Evolutionary conservation across 2,113 vertebrate species (phyloP).

Genomic region (Microtus richardsoni): DNA sequence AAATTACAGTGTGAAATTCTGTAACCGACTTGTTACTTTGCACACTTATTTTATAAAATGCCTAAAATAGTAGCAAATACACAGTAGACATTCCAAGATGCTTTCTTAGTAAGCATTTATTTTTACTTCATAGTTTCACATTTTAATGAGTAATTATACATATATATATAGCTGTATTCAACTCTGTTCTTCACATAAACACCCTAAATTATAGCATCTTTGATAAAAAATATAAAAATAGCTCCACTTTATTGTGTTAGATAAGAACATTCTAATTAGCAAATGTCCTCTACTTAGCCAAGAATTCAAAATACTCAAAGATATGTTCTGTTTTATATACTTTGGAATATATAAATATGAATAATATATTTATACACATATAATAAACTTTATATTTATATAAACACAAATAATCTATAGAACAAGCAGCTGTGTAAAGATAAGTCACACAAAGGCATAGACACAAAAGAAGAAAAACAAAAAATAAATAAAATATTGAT

Average conservation of each 20-base stretch:
- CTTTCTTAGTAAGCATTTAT: constrained; percentile 28
- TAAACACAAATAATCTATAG: not conserved
- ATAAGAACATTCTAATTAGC: constrained; percentile 63
- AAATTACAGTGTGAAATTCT: constrained; percentile 10
- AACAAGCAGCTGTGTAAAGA: not conserved
- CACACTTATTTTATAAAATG: not conserved
- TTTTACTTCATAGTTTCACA: constrained; percentile 45
- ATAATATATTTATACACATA: not conserved
- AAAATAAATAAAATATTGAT: not conserved
- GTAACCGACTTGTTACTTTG: not conserved
- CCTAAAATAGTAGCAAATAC: constrained; percentile 13
- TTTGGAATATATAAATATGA: not conserved
- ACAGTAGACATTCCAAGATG: constrained; percentile 8
- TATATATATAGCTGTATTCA: constrained; percentile 25
- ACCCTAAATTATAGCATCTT: constrained; percentile 53
- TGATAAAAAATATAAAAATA: constrained; percentile 70
- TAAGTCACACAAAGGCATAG: not conserved
- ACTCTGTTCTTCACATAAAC: constrained; percentile 28
- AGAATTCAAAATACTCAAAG: constrained; percentile 26
- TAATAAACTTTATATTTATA: not conserved
- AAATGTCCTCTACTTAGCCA: not conserved
- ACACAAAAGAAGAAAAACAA: not conserved
- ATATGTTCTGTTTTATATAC: not conserved
- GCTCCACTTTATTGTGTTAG: constrained; percentile 38
- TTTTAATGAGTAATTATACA: constrained; percentile 62